Conservation (phyloP, 2,113 vertebrate species). For the Anoplopoma fimbria region DNA sequence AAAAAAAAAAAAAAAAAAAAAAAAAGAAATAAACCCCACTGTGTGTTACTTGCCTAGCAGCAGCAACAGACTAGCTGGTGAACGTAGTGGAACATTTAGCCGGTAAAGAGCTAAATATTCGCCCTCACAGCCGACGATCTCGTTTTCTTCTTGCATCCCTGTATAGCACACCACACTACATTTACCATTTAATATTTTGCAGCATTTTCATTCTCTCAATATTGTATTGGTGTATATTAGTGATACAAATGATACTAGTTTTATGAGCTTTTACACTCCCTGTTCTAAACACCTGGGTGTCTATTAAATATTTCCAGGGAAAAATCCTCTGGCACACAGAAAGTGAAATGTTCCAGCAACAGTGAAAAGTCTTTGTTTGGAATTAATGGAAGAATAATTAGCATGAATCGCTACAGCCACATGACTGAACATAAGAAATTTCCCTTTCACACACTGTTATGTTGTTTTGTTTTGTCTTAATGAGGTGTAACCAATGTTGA, state of each 20-base stretch:
- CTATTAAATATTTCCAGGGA: background rate
- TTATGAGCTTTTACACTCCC: background rate
- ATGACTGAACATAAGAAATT: conserved; percentile 26
- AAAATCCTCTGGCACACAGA: background rate
- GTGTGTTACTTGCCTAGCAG: no score
- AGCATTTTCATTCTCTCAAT: background rate
- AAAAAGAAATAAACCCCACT: background rate
- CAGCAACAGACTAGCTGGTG: background rate
- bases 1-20: background rate
- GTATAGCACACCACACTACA: background rate
- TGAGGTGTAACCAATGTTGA: conserved; percentile 19
- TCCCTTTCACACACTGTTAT: conserved; percentile 20
- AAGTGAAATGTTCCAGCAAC: conserved; percentile 26
- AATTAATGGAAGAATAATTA: conserved; percentile 41
- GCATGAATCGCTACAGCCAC: conserved; percentile 9
- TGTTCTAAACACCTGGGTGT: conserved; percentile 6
- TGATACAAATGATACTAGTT: conserved; percentile 1
- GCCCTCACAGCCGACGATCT: background rate
- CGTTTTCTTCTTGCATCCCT: background rate
- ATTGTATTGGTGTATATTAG: background rate
- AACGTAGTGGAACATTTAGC: background rate
- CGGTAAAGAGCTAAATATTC: background rate
- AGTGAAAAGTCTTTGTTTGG: conserved; percentile 34
- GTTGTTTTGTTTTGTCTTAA: conserved; percentile 43
- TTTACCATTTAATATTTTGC: background rate